Evolutionary conservation across 2,888 invertebrate genomes (phyloP).

Genomic region (Conomelus anceps): DNA sequence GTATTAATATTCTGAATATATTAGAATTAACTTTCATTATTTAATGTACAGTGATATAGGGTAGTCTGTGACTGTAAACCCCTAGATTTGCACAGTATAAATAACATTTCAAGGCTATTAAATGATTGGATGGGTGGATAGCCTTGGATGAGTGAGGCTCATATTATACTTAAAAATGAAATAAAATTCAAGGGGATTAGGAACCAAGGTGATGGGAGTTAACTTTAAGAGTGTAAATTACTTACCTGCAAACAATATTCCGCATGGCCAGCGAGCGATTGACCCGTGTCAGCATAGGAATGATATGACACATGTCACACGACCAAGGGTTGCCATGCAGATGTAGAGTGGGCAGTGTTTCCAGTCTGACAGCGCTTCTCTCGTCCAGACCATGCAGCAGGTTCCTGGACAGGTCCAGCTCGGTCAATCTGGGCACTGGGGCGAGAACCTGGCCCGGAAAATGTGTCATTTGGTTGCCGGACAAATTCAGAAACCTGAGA

Average conservation of each 20-base stretch:
- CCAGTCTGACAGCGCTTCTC: constrained; percentile 50
- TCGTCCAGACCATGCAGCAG: constrained; percentile 57
- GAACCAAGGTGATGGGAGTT: no score
- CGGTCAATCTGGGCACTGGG: constrained; percentile 52
- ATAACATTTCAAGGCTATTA: no score
- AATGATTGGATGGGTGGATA: no score
- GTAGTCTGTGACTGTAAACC: no score
- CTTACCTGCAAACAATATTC: constrained; percentile 41
- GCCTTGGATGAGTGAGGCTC: no score
- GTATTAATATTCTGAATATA: no score
- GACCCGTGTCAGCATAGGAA: constrained; percentile 51
- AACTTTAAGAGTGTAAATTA: no score
- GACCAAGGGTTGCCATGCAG: constrained; percentile 60
- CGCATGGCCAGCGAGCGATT: constrained; percentile 49
- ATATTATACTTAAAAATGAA: no score
- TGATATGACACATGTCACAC: constrained; percentile 59
- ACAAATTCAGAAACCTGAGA: constrained; percentile 61
- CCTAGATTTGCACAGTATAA: no score
- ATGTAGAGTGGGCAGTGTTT: constrained; percentile 47
- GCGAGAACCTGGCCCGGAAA: constrained; percentile 52
- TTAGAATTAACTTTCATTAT: no score
- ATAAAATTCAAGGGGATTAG: no score
- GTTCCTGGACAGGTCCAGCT: constrained; percentile 68
- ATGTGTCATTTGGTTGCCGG: constrained; percentile 59
- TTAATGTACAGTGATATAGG: no score